Evolutionary conservation across 2,797 vertebrate genomes (phyloP).

Genomic region (Lepus townsendii): DNA sequence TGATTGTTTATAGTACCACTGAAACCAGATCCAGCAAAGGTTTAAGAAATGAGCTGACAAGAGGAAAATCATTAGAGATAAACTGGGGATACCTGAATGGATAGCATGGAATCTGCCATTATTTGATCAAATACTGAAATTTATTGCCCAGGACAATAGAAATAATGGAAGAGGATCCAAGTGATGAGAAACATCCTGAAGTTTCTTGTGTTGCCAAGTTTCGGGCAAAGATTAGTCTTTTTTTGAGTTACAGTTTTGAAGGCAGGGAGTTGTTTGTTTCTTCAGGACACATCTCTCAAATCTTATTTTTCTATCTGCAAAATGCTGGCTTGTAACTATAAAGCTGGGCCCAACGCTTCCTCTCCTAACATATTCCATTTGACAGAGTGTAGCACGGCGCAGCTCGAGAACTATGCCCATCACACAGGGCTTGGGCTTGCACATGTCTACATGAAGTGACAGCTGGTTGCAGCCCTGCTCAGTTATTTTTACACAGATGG

Average conservation of each 20-base stretch:
- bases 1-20: conserved; percentile 97
- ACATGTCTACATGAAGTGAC: conserved; percentile 76
- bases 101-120: conserved; percentile 89
- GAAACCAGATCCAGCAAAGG: conserved; percentile 92
- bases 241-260: conserved; percentile 67
- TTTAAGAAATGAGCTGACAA: conserved; percentile 93
- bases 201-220: conserved; percentile 74
- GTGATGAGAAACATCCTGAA: conserved; percentile 73
- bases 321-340: conserved; percentile 80
- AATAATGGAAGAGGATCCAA: conserved; percentile 84
- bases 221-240: conserved; percentile 74
- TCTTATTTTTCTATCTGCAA: conserved; percentile 72
- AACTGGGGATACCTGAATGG: conserved; percentile 91
- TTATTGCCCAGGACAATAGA: conserved; percentile 87
- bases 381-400: conserved; percentile 63
- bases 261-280: conserved; percentile 64
- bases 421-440: conserved; percentile 67
- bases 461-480: conserved; percentile 56
- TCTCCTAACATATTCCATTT: conserved; percentile 73
- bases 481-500: conserved; percentile 66
- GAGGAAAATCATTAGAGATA: conserved; percentile 93
- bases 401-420: conserved; percentile 77
- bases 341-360: conserved; percentile 62
- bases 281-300: conserved; percentile 64
- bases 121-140: conserved; percentile 91